Percentiles rank a stretch among this genome's conserved stretches.
Evolutionary conservation across 1,140 invertebrate species (phyloP).

Genomic region (Apis laboriosa): DNA sequence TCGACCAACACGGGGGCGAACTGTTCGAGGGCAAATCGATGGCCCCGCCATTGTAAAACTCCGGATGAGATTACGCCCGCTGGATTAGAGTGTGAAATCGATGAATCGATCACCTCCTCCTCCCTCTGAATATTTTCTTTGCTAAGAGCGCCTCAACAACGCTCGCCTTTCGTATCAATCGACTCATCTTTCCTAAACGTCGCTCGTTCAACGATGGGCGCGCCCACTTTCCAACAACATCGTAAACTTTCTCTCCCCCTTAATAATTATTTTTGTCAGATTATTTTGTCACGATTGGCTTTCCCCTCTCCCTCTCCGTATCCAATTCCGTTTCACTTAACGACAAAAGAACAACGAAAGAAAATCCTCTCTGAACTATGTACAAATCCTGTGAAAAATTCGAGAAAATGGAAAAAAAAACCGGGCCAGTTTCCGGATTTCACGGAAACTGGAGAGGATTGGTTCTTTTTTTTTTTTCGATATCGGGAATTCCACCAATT

Average conservation of each 20-base stretch:
- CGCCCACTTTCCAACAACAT: not conserved
- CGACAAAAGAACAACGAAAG: not conserved
- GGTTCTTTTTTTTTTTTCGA: not conserved
- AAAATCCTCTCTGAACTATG: not conserved
- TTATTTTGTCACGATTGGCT: no score
- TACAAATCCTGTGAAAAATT: not conserved
- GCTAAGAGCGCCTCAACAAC: no score
- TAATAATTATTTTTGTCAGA: no score
- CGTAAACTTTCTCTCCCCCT: no score
- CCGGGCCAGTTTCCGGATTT: not conserved
- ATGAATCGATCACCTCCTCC: conserved; percentile 13
- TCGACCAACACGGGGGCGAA: not conserved
- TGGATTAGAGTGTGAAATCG: conserved; percentile 47
- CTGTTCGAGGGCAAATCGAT: conserved; percentile 44
- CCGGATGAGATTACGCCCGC: conserved; percentile 33
- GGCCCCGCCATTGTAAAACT: conserved; percentile 44
- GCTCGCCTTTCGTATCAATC: not conserved
- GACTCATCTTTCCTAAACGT: not conserved
- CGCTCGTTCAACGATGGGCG: not conserved
- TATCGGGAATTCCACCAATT: not conserved
- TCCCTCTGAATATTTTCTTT: not conserved
- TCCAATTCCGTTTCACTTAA: not conserved
- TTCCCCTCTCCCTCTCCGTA: no score
- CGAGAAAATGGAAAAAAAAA: not conserved
- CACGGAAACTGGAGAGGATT: no score